Conservation (phyloP, 2,113 vertebrate species). For the Onychostruthus taczanowskii region DNA sequence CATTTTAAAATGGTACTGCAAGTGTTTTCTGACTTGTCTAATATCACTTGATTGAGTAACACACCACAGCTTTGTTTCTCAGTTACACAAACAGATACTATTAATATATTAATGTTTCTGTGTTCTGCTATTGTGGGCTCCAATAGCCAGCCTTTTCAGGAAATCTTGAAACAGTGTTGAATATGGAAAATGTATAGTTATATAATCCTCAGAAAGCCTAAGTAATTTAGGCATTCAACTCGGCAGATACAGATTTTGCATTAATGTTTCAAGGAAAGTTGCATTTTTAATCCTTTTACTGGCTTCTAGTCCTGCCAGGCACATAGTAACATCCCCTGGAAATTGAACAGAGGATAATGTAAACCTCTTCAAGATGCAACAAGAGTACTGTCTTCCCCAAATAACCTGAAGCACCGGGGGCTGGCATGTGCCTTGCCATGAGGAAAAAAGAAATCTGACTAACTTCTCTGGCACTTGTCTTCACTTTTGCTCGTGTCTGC, state of each 20-base stretch:
- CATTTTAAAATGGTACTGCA: neutral
- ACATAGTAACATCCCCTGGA: neutral
- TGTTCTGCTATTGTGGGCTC: neutral
- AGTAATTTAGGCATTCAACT: slow-evolving; percentile 26
- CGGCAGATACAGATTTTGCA: slow-evolving; percentile 54
- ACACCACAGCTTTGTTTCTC: neutral
- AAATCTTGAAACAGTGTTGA: neutral
- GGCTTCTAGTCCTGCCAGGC: neutral
- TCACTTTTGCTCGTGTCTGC: neutral
- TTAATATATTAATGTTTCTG: neutral
- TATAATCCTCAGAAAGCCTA: slow-evolving; percentile 32
- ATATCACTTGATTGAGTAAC: neutral
- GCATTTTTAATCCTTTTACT: slow-evolving; percentile 60
- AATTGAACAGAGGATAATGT: neutral
- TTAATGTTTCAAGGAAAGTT: slow-evolving; percentile 59
- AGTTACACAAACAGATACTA: neutral
- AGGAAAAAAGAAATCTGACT: neutral
- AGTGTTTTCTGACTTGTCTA: neutral
- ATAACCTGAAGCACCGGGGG: neutral
- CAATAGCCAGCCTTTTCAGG: neutral
- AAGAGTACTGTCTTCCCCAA: neutral
- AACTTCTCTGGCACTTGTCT: neutral
- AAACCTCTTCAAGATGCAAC: neutral
- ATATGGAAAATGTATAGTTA: slow-evolving; percentile 33
- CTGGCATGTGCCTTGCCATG: neutral